Evolutionary conservation across 2,797 vertebrate genomes (phyloP), one percentile per base, ranked within the genome.

Genomic region (Clangula hyemalis): DNA sequence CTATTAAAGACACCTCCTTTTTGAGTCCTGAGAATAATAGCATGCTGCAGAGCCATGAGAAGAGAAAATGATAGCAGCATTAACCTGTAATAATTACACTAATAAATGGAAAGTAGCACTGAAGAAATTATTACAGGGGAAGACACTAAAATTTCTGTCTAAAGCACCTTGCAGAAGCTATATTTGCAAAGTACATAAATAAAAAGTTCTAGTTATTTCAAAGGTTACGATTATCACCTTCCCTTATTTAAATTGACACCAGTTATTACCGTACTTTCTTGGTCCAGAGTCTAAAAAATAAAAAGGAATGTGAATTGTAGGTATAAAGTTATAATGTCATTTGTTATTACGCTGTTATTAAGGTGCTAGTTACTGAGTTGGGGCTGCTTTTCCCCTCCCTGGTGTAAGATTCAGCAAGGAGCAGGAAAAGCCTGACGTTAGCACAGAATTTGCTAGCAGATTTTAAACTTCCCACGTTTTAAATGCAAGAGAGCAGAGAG

Each of bases 51-150:
- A 93, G 61, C 51, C 87, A 70, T 73, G 93, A 93, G 95, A 92
- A 91, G 89, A 91, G 84, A 95, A 96, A 96, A 94, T 93, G 75
- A 96, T 95, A 91, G 86, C 92, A 71, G 61, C 3, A 72, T 80
- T 96, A 97, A 97, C 96, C 95, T 90, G 87, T 64, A 97, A 94
- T 96, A 97, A 97, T 97, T 96, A 89, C 69, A 88, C 85, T 92
- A 96, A 96, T 97, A 97, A 96, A 96, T 89, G 88, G 77, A 94
- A 97, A 91, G 91, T 13, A 93, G 87, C 93, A 84, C 85, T 79
- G 69, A 91, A 95, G 94, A 95, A 96, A 96, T 96, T 88, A 95
- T 60, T 53, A 68, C 53, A 54, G 30, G 30, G 72, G 38, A 91
- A 93, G 94, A 78, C 53, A 90, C 65, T 96, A 90, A 95, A 95